Evolutionary conservation across 2,113 vertebrate species (phyloP), one percentile per base, ranked within the genome.

Genomic region (Podiceps cristatus): DNA sequence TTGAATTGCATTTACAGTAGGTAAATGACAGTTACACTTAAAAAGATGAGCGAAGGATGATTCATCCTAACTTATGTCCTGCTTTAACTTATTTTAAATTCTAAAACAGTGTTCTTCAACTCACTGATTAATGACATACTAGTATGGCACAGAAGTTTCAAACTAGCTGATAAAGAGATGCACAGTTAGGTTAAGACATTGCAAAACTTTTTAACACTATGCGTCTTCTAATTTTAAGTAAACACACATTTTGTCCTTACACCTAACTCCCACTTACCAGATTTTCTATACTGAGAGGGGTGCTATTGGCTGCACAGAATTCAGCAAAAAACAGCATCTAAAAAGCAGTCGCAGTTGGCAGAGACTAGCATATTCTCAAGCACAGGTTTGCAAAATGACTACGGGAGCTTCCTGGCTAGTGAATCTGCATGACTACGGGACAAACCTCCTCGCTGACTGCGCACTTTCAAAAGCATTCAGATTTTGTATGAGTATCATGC

Each of bases 241-340:
- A 98, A 96, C 88, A 97, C 86, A 96, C 90, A 93, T 64, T 93
- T 92, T 96, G 90, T 97, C 88, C 87, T 98, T 94, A 94, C 86
- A 94, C 92, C 92, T 96, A 90, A 95, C 97, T 97, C 97, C 98
- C 97, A 98, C 97, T 95, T 94, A 82, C 84, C 95, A 96, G 93
- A 96, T 96, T 95, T 93, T 94, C 94, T 95, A 82, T 90, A 86
- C 69, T 82, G 53, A 94, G 94, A 95, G 59, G 58, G 58, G 77
- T 96, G 93, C 85, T 47, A 62, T 17, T 82, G 86, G 63, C 85
- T 97, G 68, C 60, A 94, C 23, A 80, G 72, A 92, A 67, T 69
- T 83, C 78, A 96, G 84, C 31, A 88, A 94, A 73, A 81, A 75
- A 33, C 76, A 86, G 76, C 71, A 66, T 44, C 73, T 68, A 83